These are phyloP conservation scores for Arenaria interpres DNA, from an alignment of 2,113 vertebrate genomes.

Conservation along the genomic window DNA sequence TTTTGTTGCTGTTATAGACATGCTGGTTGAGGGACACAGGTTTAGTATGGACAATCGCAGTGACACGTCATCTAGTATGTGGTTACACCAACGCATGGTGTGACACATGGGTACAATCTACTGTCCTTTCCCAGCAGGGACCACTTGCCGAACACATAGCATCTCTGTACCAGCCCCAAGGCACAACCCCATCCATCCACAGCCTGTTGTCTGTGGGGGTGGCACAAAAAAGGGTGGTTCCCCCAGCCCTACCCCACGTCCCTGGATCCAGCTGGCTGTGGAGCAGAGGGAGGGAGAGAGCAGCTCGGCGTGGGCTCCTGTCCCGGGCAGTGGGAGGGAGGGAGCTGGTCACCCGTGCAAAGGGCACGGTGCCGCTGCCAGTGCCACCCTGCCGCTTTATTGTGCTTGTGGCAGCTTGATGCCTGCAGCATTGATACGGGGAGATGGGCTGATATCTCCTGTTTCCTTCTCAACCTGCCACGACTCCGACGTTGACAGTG, in stretches of 20 bases:
- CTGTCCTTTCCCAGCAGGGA: background rate
- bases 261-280: background rate
- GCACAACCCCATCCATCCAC: too few relatives aligned
- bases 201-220: fast-evolving
- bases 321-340: background rate
- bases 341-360: background rate
- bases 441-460: fast-evolving
- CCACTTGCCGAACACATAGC: background rate
- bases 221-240: background rate
- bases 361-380: background rate
- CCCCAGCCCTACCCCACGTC: background rate
- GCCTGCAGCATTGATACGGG: background rate
- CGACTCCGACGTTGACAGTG: fast-evolving
- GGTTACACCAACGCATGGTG: background rate
- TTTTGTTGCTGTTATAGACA: background rate
- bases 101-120: fast-evolving
- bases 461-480: background rate
- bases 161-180: background rate
- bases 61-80: fast-evolving
- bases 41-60: fast-evolving
- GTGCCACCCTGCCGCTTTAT: fast-evolving
- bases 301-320: background rate
- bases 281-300: background rate
- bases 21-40: fast-evolving
- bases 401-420: background rate